A percentile compares a stretch with the other conserved stretches of the same genome.
Evolutionary conservation across 1,140 invertebrate genomes (phyloP).

Genomic region (Archegozetes longisetosus): DNA sequence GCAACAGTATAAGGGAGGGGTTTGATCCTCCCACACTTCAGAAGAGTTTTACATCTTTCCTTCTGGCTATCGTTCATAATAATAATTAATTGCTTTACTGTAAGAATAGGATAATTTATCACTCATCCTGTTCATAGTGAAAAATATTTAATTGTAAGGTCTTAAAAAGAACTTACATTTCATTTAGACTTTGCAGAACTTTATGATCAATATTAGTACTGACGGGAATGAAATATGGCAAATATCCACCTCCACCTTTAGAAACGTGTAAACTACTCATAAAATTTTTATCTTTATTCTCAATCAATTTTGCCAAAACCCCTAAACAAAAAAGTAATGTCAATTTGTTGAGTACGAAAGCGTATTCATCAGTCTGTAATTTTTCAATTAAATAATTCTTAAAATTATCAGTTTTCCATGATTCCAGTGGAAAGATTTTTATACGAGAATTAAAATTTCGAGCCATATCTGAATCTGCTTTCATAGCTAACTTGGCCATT

Average conservation of each 20-base stretch:
- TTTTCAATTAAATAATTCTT: not conserved
- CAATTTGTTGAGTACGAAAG: not conserved
- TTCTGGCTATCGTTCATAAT: no score
- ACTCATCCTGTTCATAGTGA: no score
- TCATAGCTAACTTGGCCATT: not conserved
- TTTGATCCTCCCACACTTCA: no score
- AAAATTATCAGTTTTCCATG: not conserved
- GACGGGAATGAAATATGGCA: not conserved
- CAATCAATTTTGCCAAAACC: not conserved
- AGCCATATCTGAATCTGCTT: not conserved
- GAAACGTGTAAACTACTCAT: not conserved
- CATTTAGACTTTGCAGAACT: no score
- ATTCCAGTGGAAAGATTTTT: not conserved
- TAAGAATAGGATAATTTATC: no score
- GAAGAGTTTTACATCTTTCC: no score
- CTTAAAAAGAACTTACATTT: no score
- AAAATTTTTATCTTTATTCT: not conserved
- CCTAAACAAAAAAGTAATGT: no score
- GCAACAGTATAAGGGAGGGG: no score
- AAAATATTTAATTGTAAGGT: no score
- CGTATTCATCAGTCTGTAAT: not conserved
- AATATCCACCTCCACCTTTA: not conserved
- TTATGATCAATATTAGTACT: not conserved
- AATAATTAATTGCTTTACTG: no score
- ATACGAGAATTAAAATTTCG: not conserved